Evolutionary conservation across 2,797 vertebrate species (phyloP), one percentile per base, ranked within the genome.

Genomic region (Alcedo atthis): DNA sequence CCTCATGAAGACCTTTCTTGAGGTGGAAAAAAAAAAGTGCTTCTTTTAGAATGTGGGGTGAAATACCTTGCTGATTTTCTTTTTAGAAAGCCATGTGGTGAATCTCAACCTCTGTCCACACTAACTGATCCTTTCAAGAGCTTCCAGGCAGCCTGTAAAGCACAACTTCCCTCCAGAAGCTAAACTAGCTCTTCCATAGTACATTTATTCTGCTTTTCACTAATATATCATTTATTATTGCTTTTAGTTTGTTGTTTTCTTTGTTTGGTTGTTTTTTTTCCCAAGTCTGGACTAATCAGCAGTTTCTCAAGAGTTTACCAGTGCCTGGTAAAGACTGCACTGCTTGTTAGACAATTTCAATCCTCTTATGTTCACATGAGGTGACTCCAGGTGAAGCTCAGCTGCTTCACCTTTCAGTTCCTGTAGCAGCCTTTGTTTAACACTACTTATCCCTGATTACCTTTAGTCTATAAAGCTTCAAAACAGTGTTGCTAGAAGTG

Each of bases 71-170:
- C 24, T 59, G 49, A 62, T 8, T 24, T 35, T n/a, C n/a, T 70
- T 79, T 35, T 30, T 26, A 15, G 13, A 84, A 74, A 84, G 53
- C 78, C 75, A 77, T 12, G 28, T 80, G 61, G 64, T 74, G 61
- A 61, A 2, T 70, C 68, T 94, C 81, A 92, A 46, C 25, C 10
- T 70, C 74, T 74, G 37, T 46, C 64, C 35, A 49, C 24, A 10
- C 33, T n/a, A 77, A 45, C 22, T 12, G 18, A 93, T 32, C 54
- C 46, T 91, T 95, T 77, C 68, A 87, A 81, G 33, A 40, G n/a
- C 19, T 85, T 90, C 74, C 57, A 87, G 46, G 69, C 45, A 80
- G 35, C 28, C 28, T 59, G 40, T 73, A 84, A 74, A n/a, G 45
- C 6, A 1, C 13, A 22, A 70, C 15, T 61, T 49, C 25, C 19